phyloP scores from a whole-genome alignment of 2,797 vertebrate species.

The Melopsittacus undulatus region DNA sequence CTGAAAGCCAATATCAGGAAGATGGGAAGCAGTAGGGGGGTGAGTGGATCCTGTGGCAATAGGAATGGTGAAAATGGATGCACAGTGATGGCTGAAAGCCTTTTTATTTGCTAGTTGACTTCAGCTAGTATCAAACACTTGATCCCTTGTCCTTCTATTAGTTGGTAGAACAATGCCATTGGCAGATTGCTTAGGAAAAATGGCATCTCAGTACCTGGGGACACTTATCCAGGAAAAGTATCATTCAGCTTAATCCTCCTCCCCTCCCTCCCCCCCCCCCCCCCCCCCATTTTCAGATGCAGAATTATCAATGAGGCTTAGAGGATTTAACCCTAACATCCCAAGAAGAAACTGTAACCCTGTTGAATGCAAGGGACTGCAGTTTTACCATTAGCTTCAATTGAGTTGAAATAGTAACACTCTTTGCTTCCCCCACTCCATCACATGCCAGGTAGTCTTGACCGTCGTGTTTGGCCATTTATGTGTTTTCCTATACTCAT shows the following conservation, averaged over 20 bases:
- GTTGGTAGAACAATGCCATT: neutral
- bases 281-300: neutral
- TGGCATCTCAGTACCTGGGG: neutral
- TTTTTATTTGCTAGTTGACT: constrained; percentile 13
- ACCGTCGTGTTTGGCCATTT: neutral
- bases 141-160: neutral
- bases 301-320: neutral
- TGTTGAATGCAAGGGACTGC: neutral
- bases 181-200: neutral
- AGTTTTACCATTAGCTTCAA: neutral
- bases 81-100: neutral
- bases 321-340: neutral
- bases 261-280: no score
- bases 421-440: neutral
- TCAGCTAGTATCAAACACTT: neutral
- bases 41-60: neutral
- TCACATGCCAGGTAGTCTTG: neutral
- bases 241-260: neutral
- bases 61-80: neutral
- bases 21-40: neutral
- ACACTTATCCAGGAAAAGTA: neutral
- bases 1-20: neutral
- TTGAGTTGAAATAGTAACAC: neutral
- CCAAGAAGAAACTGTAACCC: neutral
- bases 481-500: neutral